A percentile compares a stretch with the other conserved stretches of the same genome.
These are phyloP conservation scores for Lepidocolaptes lacrymiger DNA, from an alignment of 2,797 vertebrate genomes.

Conservation along the genomic window DNA sequence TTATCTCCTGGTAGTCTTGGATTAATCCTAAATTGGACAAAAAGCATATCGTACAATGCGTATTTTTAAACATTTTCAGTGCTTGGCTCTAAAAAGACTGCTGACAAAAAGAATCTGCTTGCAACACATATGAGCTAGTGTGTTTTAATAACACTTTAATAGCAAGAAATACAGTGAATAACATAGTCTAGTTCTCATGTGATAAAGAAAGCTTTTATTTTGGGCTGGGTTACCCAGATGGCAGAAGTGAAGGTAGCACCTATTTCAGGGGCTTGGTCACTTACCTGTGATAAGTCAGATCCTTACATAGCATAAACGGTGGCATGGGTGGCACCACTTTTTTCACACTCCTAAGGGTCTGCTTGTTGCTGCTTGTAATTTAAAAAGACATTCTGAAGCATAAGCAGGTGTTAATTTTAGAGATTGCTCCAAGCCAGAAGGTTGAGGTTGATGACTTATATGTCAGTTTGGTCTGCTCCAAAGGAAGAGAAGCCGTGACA, in stretches of 20 bases:
- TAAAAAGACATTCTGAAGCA: not conserved
- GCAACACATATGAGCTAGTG: not conserved
- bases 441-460: not conserved
- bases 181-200: not conserved
- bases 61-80: not conserved
- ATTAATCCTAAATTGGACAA: not conserved
- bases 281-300: not conserved
- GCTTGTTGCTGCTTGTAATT: not conserved
- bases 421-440: not conserved
- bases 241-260: not conserved
- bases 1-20: not conserved
- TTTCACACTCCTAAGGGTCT: not conserved
- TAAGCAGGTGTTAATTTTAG: not conserved
- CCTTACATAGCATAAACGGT: not conserved
- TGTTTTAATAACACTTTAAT: not conserved
- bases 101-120: conserved; percentile 64
- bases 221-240: not conserved
- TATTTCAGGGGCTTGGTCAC: not conserved
- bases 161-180: not conserved
- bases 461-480: not conserved
- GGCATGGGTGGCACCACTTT: not conserved
- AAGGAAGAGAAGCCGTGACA: not conserved
- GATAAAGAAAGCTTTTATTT: not conserved
- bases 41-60: not conserved
- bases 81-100: not conserved